Base-by-base conservation (phyloP, 1,140 invertebrate genomes). In the Cryptotermes secundus region DNA sequence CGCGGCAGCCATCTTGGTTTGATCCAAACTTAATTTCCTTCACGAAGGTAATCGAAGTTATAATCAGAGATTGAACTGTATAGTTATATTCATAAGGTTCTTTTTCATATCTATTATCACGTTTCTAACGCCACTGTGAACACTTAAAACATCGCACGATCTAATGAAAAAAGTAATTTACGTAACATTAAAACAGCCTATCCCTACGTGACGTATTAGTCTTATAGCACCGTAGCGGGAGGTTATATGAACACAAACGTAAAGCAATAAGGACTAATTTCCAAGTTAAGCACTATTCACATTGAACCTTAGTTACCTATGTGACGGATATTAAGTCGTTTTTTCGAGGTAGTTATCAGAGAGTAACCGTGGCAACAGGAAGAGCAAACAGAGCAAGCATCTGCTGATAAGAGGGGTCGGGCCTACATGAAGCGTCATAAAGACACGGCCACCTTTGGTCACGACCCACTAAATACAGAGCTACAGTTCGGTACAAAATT, bases 241-340 rank as follows among this genome's bases (percentile, higher is more conserved):
- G 59, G 59, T 72, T 31, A 31, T 72, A 31, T 72, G 59, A n/a
- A 31, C 14, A 31, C 59, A 7, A 31, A 72, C 59, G 6, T 72
- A 26, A 31, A 72, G 26, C 59, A 72, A 10, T 72, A 72, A 72
- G 59, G 59, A 72, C 59, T 72, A 72, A 72, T 72, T n/a, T 72
- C n/a, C 26, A n/a, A 31, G 59, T 26, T 26, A 72, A 26, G n/a
- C 16, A 10, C 26, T 31, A 72, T 72, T 72, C 26, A 72, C 31
- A 72, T 72, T 72, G 59, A n/a, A 72, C 59, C 59, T 72, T 72
- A 72, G 59, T 72, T 72, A 72, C 59, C 59, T 72, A 59, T 31
- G 59, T 72, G 59, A 72, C 59, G 26, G 59, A n/a, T 72, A 72
- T 72, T n/a, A 72, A 72, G 59, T 72, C 26, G 38, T 72, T 72